These are phyloP conservation scores for Castor canadensis DNA, from an alignment of 2,113 vertebrate species.

Conservation along the genomic window DNA sequence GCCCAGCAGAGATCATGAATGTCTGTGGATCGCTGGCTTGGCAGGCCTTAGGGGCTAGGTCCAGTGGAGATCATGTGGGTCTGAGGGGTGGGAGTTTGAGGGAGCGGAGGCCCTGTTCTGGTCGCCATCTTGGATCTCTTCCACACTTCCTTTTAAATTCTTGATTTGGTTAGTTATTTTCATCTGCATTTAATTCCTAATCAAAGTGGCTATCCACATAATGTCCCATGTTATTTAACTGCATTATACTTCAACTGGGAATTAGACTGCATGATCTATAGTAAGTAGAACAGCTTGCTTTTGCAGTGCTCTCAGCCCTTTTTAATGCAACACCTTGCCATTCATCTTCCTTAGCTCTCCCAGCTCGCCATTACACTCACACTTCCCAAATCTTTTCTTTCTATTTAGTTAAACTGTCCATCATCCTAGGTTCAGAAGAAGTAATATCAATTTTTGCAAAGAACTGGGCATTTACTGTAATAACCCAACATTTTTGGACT, in stretches of 20 bases:
- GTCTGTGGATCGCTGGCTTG: too few relatives aligned
- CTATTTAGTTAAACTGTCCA: not conserved
- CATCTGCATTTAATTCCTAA: not conserved
- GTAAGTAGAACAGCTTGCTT: not conserved
- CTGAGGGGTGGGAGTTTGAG: too few relatives aligned
- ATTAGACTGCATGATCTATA: not conserved
- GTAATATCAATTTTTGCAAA: not conserved
- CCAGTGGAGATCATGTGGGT: too few relatives aligned
- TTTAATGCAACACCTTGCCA: not conserved
- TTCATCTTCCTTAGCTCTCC: not conserved
- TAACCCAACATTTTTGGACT: not conserved
- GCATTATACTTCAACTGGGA: not conserved
- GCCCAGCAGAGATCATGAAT: too few relatives aligned
- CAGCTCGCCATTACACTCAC: not conserved
- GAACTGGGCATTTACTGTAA: not conserved
- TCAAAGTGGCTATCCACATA: not conserved
- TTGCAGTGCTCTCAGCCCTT: not conserved
- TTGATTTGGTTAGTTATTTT: conserved; percentile 13
- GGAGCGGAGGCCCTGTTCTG: too few relatives aligned
- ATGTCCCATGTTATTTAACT: not conserved
- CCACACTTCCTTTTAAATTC: not conserved
- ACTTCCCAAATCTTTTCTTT: conserved; percentile 15
- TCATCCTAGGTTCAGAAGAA: not conserved
- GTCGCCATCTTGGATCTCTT: too few relatives aligned
- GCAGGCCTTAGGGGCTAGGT: too few relatives aligned